Percentiles rank a stretch among this genome's conserved stretches.
Evolutionary conservation across 1,140 invertebrate genomes (phyloP).

Genomic region (Brachystomella parvula): DNA sequence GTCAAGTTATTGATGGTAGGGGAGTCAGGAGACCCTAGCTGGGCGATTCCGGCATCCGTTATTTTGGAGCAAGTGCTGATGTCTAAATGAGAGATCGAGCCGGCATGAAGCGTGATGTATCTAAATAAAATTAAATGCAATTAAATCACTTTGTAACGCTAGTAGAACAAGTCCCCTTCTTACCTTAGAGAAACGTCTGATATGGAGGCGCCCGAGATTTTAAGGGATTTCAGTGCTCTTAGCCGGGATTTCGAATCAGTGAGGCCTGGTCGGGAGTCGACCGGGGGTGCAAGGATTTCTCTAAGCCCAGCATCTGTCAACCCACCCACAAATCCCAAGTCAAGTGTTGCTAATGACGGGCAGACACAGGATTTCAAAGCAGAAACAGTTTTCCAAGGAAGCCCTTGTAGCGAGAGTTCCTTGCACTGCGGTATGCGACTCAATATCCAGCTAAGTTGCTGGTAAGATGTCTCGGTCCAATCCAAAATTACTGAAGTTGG

Average conservation of each 20-base stretch:
- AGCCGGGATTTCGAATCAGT: slow-evolving; percentile 73
- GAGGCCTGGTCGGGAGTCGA: slow-evolving; percentile 71
- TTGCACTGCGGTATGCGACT: slow-evolving; percentile 71
- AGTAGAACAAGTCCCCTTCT: too few relatives aligned
- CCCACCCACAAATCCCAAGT: slow-evolving; percentile 70
- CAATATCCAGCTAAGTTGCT: slow-evolving; percentile 80
- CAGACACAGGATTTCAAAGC: slow-evolving; percentile 75
- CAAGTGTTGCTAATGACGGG: slow-evolving; percentile 62
- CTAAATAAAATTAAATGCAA: slow-evolving; percentile 41
- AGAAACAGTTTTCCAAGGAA: slow-evolving; percentile 62
- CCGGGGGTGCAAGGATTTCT: slow-evolving; percentile 74
- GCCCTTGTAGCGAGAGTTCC: slow-evolving; percentile 68
- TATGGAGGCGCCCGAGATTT: slow-evolving; percentile 76
- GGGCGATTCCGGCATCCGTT: slow-evolving; percentile 79
- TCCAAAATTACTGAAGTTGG: slow-evolving; percentile 68
- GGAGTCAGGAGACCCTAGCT: slow-evolving; percentile 59
- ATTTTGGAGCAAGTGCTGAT: slow-evolving; percentile 76
- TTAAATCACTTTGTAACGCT: background rate
- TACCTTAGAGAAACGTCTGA: slow-evolving; percentile 68
- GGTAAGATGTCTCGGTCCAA: slow-evolving; percentile 74
- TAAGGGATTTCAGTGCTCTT: slow-evolving; percentile 62
- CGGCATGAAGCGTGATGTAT: slow-evolving; percentile 67
- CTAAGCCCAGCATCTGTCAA: slow-evolving; percentile 71
- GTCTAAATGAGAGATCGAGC: slow-evolving; percentile 63
- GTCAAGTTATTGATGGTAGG: slow-evolving; percentile 52